Evolutionary conservation across 2,797 vertebrate genomes (phyloP).

Genomic region (Balearica regulorum): DNA sequence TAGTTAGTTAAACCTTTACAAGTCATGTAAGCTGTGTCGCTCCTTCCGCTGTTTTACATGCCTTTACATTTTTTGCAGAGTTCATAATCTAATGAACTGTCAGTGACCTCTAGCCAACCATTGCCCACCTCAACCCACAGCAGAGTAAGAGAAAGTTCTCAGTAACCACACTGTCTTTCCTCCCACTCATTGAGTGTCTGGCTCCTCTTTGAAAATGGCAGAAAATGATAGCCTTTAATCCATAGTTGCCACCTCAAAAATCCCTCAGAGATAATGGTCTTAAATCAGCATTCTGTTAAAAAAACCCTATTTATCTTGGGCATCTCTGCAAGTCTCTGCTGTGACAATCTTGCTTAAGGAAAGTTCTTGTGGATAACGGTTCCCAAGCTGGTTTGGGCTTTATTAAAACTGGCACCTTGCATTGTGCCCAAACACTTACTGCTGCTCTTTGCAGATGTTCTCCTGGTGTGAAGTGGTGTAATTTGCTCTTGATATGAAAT

Average conservation of each 20-base stretch:
- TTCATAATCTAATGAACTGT: background rate
- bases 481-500: constrained; percentile 46
- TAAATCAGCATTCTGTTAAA: background rate
- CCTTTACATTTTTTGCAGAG: background rate
- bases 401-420: constrained; percentile 2
- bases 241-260: background rate
- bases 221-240: background rate
- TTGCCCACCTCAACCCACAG: background rate
- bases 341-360: background rate
- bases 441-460: constrained; percentile 26
- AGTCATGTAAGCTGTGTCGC: background rate
- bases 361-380: background rate
- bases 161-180: background rate
- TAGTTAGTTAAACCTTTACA: background rate
- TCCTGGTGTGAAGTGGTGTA: constrained; percentile 15
- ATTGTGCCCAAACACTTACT: background rate
- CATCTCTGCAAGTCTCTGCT: background rate
- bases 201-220: background rate
- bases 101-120: background rate
- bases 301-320: background rate
- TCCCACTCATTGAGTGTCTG: background rate
- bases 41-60: background rate
- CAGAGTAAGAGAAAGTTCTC: background rate
- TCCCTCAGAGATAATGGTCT: background rate
- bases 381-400: background rate